Conservation (phyloP, 2,113 vertebrate genomes). For the Rhabdornis inornatus region DNA sequence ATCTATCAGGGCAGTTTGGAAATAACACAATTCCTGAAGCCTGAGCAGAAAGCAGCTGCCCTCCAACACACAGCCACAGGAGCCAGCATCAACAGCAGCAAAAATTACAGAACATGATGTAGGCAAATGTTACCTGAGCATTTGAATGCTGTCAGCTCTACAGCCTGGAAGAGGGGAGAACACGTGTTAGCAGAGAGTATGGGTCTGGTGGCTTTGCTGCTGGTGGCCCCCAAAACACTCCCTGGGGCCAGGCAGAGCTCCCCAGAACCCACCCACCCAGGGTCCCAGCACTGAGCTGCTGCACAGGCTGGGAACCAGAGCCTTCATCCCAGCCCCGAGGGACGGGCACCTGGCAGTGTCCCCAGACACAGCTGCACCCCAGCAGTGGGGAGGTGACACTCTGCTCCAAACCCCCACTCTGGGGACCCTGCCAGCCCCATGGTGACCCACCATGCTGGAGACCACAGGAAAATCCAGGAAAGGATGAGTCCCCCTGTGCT, state of each 20-base stretch:
- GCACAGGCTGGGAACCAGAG: not conserved
- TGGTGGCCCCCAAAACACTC: fast-evolving
- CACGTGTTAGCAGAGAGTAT: not conserved
- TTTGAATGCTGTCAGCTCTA: conserved; percentile 88
- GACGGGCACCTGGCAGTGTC: fast-evolving
- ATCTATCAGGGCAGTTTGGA: not conserved
- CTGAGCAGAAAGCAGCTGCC: not conserved
- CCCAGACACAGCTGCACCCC: fast-evolving
- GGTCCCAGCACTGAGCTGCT: not conserved
- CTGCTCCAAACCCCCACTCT: fast-evolving
- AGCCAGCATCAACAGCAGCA: not conserved
- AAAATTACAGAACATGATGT: fast-evolving
- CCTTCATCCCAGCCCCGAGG: not conserved
- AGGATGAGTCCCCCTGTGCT: not conserved
- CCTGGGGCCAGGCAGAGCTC: not conserved
- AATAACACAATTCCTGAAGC: not conserved
- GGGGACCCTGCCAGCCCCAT: not conserved
- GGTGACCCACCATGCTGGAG: not conserved
- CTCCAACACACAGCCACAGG: not conserved
- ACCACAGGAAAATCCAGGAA: not conserved
- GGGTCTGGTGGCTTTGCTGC: not conserved
- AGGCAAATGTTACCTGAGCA: conserved; percentile 78
- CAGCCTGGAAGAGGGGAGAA: conserved; percentile 73
- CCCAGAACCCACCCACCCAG: not conserved
- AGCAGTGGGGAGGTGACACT: not conserved